phyloP scores from a whole-genome alignment of 2,113 vertebrate genomes.

The Cathartes aura region DNA sequence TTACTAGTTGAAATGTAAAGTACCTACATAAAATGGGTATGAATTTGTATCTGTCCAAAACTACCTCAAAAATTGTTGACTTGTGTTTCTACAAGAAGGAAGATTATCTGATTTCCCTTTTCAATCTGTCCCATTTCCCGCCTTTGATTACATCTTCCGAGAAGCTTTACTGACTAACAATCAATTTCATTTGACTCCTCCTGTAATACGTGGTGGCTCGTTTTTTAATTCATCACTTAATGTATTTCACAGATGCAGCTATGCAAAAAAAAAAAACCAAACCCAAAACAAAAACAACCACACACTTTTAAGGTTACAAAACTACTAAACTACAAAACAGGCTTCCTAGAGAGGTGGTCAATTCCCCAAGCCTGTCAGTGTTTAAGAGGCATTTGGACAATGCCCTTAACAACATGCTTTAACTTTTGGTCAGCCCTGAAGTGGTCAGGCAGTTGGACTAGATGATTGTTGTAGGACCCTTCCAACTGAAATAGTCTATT shows the following conservation, averaged over 20 bases:
- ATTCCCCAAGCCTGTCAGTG: no score
- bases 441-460: accelerated
- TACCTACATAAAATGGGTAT: not conserved
- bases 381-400: not conserved
- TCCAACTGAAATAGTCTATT: not conserved
- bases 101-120: not conserved
- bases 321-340: not conserved
- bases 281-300: no score
- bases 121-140: not conserved
- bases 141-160: not conserved
- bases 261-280: not conserved
- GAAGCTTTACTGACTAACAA: not conserved
- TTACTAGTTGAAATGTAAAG: not conserved
- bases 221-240: not conserved
- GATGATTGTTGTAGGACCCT: not conserved
- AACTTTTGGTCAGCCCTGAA: not conserved
- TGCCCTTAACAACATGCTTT: not conserved
- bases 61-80: not conserved
- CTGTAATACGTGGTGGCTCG: not conserved
- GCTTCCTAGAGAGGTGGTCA: not conserved
- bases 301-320: not conserved
- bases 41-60: not conserved
- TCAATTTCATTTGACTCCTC: not conserved
- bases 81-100: not conserved
- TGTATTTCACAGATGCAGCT: not conserved